A percentile compares a stretch with the other conserved stretches of the same genome.
These are phyloP conservation scores for Agrotis puta DNA, from an alignment of 2,888 invertebrate species.

Conservation along the genomic window DNA sequence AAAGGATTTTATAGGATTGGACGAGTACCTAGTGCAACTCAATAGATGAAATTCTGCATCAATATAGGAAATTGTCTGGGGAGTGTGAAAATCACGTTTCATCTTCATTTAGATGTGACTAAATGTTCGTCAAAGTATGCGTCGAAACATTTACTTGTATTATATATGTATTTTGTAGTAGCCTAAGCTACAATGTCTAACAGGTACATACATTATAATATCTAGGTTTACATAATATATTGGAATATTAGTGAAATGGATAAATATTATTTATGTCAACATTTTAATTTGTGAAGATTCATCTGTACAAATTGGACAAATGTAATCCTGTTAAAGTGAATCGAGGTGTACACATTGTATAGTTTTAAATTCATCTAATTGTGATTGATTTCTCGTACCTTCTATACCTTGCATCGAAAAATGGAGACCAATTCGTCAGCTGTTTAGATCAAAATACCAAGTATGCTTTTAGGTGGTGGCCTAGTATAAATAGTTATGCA, in stretches of 20 bases:
- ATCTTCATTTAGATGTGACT: conserved; percentile 37
- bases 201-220: conserved; percentile 63
- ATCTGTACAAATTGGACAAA: conserved; percentile 67
- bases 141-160: conserved; percentile 64
- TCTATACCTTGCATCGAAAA: conserved; percentile 72
- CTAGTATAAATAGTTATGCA: conserved; percentile 78
- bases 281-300: conserved; percentile 60
- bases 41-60: conserved; percentile 31
- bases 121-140: conserved; percentile 46
- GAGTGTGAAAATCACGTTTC: conserved; percentile 31
- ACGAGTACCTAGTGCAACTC: conserved; percentile 18
- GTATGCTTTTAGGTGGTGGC: conserved; percentile 77
- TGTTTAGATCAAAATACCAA: conserved; percentile 61
- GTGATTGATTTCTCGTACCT: conserved; percentile 67
- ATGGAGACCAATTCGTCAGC: conserved; percentile 60
- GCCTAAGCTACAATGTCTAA: conserved; percentile 53
- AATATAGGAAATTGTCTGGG: conserved; percentile 48
- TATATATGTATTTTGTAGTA: conserved; percentile 65
- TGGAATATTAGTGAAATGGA: conserved; percentile 58
- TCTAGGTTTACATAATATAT: conserved; percentile 63
- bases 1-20: conserved; percentile 19
- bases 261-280: conserved; percentile 64
- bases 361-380: conserved; percentile 66
- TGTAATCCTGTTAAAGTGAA: conserved; percentile 64
- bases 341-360: conserved; percentile 65